Percentiles rank a stretch among this genome's conserved stretches.
Conservation (phyloP, 2,113 vertebrate species). For the Nycticebus coucang region DNA sequence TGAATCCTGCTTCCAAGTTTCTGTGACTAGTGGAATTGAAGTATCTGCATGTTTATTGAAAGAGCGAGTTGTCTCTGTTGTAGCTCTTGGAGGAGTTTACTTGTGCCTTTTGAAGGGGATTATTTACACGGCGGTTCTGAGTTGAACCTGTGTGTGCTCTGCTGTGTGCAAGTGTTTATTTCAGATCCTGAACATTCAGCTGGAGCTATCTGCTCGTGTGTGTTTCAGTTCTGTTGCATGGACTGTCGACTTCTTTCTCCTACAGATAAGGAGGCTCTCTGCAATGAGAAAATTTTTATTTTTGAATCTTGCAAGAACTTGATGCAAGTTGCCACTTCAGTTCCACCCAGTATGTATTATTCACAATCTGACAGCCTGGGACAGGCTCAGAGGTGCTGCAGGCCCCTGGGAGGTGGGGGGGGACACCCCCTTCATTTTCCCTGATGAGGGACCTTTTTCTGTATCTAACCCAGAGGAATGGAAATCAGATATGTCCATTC, state of each 20-base stretch:
- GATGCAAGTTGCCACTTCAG: constrained; percentile 80
- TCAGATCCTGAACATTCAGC: constrained; percentile 62
- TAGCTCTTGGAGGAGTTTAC: constrained; percentile 11
- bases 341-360: constrained; percentile 80
- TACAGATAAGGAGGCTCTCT: constrained; percentile 86
- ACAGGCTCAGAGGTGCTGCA: constrained; percentile 80
- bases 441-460: constrained; percentile 80
- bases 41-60: constrained; percentile 8
- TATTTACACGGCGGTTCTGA: neutral
- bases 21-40: neutral
- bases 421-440: constrained; percentile 63
- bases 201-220: constrained; percentile 67
- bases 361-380: constrained; percentile 83
- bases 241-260: constrained; percentile 75
- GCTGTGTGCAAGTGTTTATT: neutral
- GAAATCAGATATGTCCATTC: constrained; percentile 79
- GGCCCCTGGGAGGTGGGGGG: constrained; percentile 69
- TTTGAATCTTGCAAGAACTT: constrained; percentile 88
- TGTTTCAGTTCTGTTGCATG: constrained; percentile 79
- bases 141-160: neutral
- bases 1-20: constrained; percentile 8
- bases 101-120: neutral
- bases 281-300: constrained; percentile 87
- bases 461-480: constrained; percentile 20
- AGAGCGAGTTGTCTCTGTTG: neutral